Evolutionary conservation across 2,797 vertebrate genomes (phyloP), one percentile per base, ranked within the genome.

Genomic region (Thaleichthys pacificus): DNA sequence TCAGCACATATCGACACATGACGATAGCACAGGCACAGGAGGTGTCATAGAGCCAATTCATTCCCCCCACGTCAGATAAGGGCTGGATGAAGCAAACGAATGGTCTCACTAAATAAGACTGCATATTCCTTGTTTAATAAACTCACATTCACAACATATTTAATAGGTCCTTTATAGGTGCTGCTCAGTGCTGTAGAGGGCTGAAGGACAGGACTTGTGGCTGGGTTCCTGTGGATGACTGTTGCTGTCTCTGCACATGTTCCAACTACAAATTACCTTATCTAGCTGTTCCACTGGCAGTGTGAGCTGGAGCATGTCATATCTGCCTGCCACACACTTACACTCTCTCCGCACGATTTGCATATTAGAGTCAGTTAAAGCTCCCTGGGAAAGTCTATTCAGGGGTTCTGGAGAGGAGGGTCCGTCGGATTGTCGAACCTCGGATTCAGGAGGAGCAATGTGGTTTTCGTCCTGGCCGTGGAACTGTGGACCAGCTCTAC

Each of bases 331-430:
- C 38, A 57, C 28, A 42, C 38, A 42, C 47, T 17, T 30, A 38
- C 30, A n/a, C 38, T 54, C 51, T 15, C 22, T 22, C 19, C 28
- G 6, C 3, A 26, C 22, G 47, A 71, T 22, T 67, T 83, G 71
- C 69, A 75, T 76, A 75, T 57, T 56, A 69, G 79, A 80, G 63
- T 5, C 26, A 17, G 49, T 26, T 54, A 72, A 19, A 49, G 32
- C 21, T 2, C 24, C 24, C 24, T 24, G 24, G 24, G 24, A 24
- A 24, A 24, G 24, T 24, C 24, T 24, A 24, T 24, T 24, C 24
- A 24, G 24, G 24, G 24, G 24, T 24, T 24, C 24, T 24, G 24
- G 24, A 24, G 24, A 24, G 24, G 24, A 24, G 24, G 24, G 24
- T 24, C 24, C 24, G 24, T 24, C 24, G 24, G 24, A 24, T 24